These are phyloP conservation scores for Nycticryphes semicollaris DNA, from an alignment of 2,113 vertebrate genomes.

Conservation along the genomic window DNA sequence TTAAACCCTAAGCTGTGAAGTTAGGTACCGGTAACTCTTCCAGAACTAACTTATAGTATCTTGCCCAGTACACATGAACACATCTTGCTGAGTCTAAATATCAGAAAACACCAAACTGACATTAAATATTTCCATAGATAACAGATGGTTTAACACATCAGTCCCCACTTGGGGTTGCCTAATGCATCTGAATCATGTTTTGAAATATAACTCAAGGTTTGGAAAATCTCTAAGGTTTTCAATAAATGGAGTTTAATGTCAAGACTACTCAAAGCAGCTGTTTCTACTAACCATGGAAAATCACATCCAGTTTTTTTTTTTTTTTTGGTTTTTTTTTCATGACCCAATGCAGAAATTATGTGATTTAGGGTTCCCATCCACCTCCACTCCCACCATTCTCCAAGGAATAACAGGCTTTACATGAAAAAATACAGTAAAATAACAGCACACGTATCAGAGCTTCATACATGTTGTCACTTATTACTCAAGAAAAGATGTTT, in stretches of 20 bases:
- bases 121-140: slow-evolving; percentile 46
- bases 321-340: background rate
- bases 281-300: slow-evolving; percentile 48
- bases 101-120: slow-evolving; percentile 38
- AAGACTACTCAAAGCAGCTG: slow-evolving; percentile 61
- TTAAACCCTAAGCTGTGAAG: background rate
- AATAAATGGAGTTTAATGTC: slow-evolving; percentile 58
- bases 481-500: background rate
- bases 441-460: background rate
- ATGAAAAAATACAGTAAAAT: background rate
- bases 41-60: background rate
- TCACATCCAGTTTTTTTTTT: background rate
- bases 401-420: background rate
- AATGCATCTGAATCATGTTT: slow-evolving; percentile 48
- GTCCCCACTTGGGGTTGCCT: slow-evolving; percentile 23
- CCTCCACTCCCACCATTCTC: background rate
- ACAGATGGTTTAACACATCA: slow-evolving; percentile 62
- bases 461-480: background rate
- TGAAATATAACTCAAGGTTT: slow-evolving; percentile 42
- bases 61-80: background rate
- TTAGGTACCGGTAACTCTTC: background rate
- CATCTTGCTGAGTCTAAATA: slow-evolving; percentile 4
- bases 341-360: slow-evolving; percentile 48
- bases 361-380: background rate
- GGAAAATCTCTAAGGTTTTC: slow-evolving; percentile 57